Evolutionary conservation across 2,888 invertebrate genomes (phyloP).

Genomic region (Drosophila meridionalis): DNA sequence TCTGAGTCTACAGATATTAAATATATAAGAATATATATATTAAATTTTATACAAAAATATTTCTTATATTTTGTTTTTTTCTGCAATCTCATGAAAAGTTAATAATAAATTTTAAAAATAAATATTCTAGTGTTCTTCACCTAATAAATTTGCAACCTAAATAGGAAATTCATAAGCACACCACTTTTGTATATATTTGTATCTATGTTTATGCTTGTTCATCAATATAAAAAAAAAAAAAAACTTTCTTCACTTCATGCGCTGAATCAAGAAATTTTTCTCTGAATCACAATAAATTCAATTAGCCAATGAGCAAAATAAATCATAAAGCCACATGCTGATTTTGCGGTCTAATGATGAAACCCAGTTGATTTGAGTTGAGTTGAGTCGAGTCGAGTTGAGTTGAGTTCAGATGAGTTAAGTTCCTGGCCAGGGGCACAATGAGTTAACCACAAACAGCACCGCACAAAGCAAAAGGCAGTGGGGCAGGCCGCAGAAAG

Average conservation of each 20-base stretch:
- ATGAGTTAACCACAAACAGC: slow-evolving; percentile 57
- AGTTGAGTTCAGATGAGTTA: slow-evolving; percentile 13
- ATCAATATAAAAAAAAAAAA: not conserved
- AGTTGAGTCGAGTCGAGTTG: not conserved
- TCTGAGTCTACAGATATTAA: too few species aligned
- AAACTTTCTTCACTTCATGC: not conserved
- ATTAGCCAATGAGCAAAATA: slow-evolving; percentile 49
- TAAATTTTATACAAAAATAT: too few species aligned
- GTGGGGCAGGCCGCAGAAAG: slow-evolving; percentile 30
- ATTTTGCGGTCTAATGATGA: slow-evolving; percentile 45
- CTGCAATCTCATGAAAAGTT: too few species aligned
- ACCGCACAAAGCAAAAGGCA: slow-evolving; percentile 43
- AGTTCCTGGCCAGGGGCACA: slow-evolving; percentile 50
- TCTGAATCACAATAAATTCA: slow-evolving; percentile 41
- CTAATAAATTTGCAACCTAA: too few species aligned
- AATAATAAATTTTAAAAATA: too few species aligned
- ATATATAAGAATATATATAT: too few species aligned
- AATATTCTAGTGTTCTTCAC: too few species aligned
- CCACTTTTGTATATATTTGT: too few species aligned
- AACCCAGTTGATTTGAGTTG: slow-evolving; percentile 19
- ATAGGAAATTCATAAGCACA: too few species aligned
- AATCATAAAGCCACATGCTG: slow-evolving; percentile 46
- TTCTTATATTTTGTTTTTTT: too few species aligned
- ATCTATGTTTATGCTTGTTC: too few species aligned
- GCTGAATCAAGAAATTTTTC: slow-evolving; percentile 9